phyloP scores from a whole-genome alignment of 2,888 invertebrate genomes.

The Dryocosmus kuriphilus region DNA sequence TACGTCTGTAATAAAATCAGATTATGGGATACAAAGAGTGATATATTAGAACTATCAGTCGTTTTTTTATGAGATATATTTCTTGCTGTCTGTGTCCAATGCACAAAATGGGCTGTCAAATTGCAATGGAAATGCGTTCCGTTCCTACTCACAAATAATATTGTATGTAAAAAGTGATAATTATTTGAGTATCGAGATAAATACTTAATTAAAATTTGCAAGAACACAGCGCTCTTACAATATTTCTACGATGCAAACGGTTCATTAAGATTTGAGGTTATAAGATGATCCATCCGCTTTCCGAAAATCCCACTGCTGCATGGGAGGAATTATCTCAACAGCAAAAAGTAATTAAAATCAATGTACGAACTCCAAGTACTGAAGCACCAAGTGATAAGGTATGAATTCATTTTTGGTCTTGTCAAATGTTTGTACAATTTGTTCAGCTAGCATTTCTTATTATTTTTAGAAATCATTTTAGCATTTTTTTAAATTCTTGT shows the following conservation, averaged over 20 bases:
- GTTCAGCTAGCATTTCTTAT: neutral
- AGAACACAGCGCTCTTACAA: constrained; percentile 5
- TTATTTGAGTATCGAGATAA: neutral
- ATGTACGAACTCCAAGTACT: constrained; percentile 81
- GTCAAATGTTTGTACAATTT: neutral
- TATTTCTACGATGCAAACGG: neutral
- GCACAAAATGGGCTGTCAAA: too few species aligned
- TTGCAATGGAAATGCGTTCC: too few species aligned
- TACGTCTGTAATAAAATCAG: too few species aligned
- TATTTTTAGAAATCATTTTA: neutral
- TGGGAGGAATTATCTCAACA: constrained; percentile 84
- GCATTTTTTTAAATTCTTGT: neutral
- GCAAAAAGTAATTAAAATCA: constrained; percentile 84
- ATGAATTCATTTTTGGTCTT: constrained; percentile 33
- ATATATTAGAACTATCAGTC: too few species aligned
- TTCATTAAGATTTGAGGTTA: constrained; percentile 22
- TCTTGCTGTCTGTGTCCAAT: too few species aligned
- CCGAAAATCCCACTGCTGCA: constrained; percentile 84
- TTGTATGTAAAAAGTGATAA: neutral
- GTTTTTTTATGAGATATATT: too few species aligned
- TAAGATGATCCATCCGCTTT: constrained; percentile 81
- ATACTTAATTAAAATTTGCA: neutral
- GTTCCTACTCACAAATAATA: too few species aligned
- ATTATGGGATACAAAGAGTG: too few species aligned
- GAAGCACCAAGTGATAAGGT: constrained; percentile 81